phyloP scores from a whole-genome alignment of 2,797 vertebrate genomes.

The Acridotheres tristis region DNA sequence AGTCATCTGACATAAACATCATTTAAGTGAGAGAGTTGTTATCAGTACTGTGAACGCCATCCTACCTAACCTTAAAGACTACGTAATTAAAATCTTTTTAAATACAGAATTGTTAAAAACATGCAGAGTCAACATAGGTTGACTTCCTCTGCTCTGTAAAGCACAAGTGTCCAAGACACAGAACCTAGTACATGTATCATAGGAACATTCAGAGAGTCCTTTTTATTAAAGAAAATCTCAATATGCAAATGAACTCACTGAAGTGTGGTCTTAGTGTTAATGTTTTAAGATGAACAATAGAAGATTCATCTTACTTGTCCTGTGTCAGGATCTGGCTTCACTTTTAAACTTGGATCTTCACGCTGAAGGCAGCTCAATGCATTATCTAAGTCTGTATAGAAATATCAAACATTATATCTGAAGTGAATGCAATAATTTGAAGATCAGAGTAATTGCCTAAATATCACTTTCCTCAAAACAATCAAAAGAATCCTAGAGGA shows the following conservation, averaged over 20 bases:
- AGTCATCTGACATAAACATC: neutral
- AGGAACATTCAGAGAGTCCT: neutral
- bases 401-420: neutral
- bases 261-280: neutral
- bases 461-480: neutral
- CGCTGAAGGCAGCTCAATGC: conserved; percentile 91
- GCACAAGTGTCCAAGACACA: neutral
- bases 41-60: neutral
- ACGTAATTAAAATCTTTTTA: neutral
- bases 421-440: neutral
- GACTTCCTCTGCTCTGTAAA: neutral
- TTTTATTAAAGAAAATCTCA: neutral
- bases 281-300: neutral
- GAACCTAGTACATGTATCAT: neutral
- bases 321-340: conserved; percentile 89
- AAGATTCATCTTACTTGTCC: conserved; percentile 84
- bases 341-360: conserved; percentile 98
- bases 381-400: conserved; percentile 86
- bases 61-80: neutral
- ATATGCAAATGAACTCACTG: neutral
- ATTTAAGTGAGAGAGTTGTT: neutral
- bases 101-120: neutral
- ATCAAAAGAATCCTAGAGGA: neutral
- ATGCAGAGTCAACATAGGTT: neutral
- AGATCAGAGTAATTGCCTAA: neutral